Conservation (phyloP, 2,888 invertebrate genomes). For the Uloborus plumipes region DNA sequence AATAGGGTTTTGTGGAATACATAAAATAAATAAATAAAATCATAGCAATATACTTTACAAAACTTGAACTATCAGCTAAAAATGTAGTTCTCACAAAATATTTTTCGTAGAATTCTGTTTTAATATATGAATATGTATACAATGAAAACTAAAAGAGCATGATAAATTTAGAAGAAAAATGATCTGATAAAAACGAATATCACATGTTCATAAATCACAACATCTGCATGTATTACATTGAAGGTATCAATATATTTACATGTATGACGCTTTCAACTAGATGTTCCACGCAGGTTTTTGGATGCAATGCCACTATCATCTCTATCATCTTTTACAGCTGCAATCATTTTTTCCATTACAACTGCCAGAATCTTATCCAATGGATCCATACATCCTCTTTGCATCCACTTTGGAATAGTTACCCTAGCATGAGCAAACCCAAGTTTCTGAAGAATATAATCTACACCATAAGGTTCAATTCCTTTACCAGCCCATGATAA, state of each 20-base stretch:
- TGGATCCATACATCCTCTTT: constrained; percentile 97
- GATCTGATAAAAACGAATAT: not conserved
- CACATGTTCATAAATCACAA: constrained; percentile 47
- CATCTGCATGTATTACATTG: not conserved
- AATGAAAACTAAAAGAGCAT: too few relatives aligned
- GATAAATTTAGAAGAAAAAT: too few relatives aligned
- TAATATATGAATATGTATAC: too few relatives aligned
- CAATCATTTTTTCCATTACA: constrained; percentile 72
- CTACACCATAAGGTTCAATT: constrained; percentile 92
- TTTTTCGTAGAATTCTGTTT: too few relatives aligned
- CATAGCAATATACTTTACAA: too few relatives aligned
- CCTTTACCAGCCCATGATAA: constrained; percentile 90
- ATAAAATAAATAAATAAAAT: too few relatives aligned
- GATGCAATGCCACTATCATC: constrained; percentile 37
- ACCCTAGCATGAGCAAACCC: constrained; percentile 97
- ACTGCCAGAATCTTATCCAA: constrained; percentile 91
- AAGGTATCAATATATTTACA: constrained; percentile 3
- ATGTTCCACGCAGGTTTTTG: constrained; percentile 14
- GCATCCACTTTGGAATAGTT: constrained; percentile 99
- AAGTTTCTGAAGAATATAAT: constrained; percentile 96
- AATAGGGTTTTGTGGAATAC: too few relatives aligned
- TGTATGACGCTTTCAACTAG: not conserved
- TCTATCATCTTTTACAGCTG: constrained; percentile 63
- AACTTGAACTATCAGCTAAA: too few relatives aligned
- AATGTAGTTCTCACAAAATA: too few relatives aligned